Evolutionary conservation across 2,888 invertebrate species (phyloP).

Genomic region (Blastobasis adustella): DNA sequence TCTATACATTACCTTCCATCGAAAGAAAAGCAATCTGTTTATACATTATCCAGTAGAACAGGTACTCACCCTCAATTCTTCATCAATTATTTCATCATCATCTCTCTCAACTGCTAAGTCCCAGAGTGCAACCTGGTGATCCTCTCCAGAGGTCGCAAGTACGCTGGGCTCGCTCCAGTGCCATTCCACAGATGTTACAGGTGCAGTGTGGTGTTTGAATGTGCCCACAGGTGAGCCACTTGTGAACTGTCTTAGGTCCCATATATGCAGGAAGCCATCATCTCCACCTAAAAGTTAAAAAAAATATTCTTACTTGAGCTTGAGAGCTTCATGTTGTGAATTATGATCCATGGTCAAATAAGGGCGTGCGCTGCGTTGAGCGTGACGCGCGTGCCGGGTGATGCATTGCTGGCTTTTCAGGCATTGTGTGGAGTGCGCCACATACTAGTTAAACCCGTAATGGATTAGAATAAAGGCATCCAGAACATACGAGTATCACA

Average conservation of each 20-base stretch:
- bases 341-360: no score
- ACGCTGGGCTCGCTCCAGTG: conserved; percentile 94
- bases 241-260: conserved; percentile 94
- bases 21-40: no score
- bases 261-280: conserved; percentile 94
- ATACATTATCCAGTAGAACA: not conserved
- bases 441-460: no score
- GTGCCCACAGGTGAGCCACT: conserved; percentile 88
- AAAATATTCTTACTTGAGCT: not conserved
- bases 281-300: conserved; percentile 85
- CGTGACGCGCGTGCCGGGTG: no score
- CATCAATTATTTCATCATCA: conserved; percentile 72
- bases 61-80: conserved; percentile 56
- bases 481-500: no score
- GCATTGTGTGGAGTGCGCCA: no score
- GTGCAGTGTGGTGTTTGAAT: conserved; percentile 95
- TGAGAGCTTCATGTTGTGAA: no score
- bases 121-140: conserved; percentile 97
- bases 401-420: no score
- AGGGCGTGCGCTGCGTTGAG: no score
- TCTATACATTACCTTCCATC: no score
- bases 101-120: conserved; percentile 95
- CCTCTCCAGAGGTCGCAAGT: conserved; percentile 93
- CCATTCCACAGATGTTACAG: conserved; percentile 98
- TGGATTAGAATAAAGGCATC: no score